Conservation (phyloP, 2,113 vertebrate species). For the Tetrax tetrax region DNA sequence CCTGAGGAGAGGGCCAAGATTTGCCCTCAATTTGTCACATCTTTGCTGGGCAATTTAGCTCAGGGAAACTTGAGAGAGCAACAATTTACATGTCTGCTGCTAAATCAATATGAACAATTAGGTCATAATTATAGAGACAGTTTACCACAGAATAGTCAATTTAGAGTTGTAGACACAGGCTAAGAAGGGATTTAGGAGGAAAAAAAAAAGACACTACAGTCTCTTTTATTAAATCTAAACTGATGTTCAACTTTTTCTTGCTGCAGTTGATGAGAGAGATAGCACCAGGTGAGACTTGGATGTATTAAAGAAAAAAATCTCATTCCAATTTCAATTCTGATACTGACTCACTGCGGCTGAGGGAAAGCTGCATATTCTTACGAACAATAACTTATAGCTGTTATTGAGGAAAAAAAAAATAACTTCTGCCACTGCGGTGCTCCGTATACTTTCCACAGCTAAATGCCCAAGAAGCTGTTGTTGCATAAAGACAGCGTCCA, state of each 20-base stretch:
- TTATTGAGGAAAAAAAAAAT: not conserved
- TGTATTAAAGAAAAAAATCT: not conserved
- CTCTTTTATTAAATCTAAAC: constrained; percentile 18
- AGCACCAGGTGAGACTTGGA: not conserved
- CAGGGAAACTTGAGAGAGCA: not conserved
- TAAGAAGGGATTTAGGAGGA: not conserved
- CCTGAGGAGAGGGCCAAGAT: not conserved
- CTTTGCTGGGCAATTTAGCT: not conserved
- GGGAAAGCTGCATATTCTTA: not conserved
- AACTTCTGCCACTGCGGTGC: not conserved
- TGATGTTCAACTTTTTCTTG: not conserved
- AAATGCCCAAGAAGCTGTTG: fast-evolving
- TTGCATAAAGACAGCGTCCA: not conserved
- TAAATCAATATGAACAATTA: not conserved
- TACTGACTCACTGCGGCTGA: not conserved
- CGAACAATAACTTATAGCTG: not conserved
- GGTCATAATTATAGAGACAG: not conserved
- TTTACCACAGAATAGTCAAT: not conserved
- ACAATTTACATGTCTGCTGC: not conserved
- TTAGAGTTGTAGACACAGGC: not conserved
- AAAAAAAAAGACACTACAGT: not conserved
- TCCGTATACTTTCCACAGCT: not conserved
- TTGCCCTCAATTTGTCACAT: not conserved
- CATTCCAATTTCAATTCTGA: not conserved
- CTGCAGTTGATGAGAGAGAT: not conserved